Evolutionary conservation across 2,113 vertebrate species (phyloP), one percentile per base, ranked within the genome.

Genomic region (Bujurquina vittata): DNA sequence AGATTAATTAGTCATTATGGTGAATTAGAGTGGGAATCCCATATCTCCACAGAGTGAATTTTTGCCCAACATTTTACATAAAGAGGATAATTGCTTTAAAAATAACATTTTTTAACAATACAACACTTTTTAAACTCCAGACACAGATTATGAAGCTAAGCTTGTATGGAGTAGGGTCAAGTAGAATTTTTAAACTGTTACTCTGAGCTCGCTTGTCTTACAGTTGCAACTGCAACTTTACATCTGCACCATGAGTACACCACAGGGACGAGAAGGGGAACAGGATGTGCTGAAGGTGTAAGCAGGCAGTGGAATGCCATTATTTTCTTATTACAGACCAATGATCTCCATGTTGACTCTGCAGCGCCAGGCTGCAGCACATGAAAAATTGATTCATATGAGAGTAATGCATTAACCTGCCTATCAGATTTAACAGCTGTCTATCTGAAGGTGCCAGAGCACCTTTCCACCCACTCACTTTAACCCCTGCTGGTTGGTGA

Each of bases 1-100:
- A 23, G 58, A 85, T 80, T 61, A 83, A 76, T 86, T 43, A 86
- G 80, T 81, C 74, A 85, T 80, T 33, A 14, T 58, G 20, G 15
- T 3, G 43, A 69, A n/a, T n/a, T n/a, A n/a, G n/a, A n/a, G n/a
- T n/a, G n/a, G n/a, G n/a, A n/a, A n/a, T n/a, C n/a, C n/a, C n/a
- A n/a, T n/a, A n/a, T n/a, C n/a, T n/a, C n/a, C n/a, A n/a, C n/a
- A 69, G 26, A 26, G 43, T 20, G 5, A 69, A 49, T 69, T 69
- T 69, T 4, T n/a, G 20, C 3, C 8, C 10, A 54, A n/a, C 52
- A 54, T 20, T 7, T 54, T 54, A 20, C 18, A 54, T 9, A 54
- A 54, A 18, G 18, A 54, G 52, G 52, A 54, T 10, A 54, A n/a
- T 54, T 54, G 20, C n/a, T 54, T 20, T 10, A 54, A 54, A 54